Evolutionary conservation across 2,888 invertebrate genomes (phyloP), one percentile per base, ranked within the genome.

Genomic region (Beris chalybata): DNA sequence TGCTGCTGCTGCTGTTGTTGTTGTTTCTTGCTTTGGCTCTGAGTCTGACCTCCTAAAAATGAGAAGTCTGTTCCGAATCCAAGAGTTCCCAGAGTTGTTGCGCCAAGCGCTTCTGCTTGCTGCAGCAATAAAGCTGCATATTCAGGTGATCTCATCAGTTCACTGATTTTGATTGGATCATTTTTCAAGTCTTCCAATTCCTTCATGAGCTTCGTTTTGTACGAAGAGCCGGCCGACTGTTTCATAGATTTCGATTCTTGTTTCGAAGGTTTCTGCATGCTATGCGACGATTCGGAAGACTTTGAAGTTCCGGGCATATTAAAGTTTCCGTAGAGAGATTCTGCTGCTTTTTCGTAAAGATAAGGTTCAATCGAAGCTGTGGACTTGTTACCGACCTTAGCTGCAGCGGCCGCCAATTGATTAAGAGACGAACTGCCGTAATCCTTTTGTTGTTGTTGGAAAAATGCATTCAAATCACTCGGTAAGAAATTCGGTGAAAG

Each of bases 91-190:
- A 80, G 68, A 4, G 80, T 80, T 2, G 79, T 79, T 30, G 79
- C 79, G 0, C 80, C 80, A 65, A 80, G 68, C 1, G 79, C 79
- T 66, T 80, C 79, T 0, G 81, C 81, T 69, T 81, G 81, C 67
- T 81, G 80, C 66, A 81, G 69, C 45, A 81, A 68, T 13, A 81
- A 70, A 0, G 80, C 79, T 0, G 81, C 80, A 68, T 81, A 81
- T 67, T 81, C 81, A 1, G 81, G 80, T 5, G 81, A 81, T 0
- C 80, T 75, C 70, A 81, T 79, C 1, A 81, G 70, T 66, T 81
- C 81, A 54, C 79, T 79, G 75, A 81, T 79, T 71, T 81, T 81
- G 3, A 79, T 68, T 2, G 80, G 79, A 74, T 81, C 81, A 59
- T 79, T 79, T 68, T 80, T 81, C 0, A 79, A 73, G 67, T 80